Evolutionary conservation across 2,888 invertebrate genomes (phyloP), one percentile per base, ranked within the genome.

Genomic region (Yponomeuta cagnagella): DNA sequence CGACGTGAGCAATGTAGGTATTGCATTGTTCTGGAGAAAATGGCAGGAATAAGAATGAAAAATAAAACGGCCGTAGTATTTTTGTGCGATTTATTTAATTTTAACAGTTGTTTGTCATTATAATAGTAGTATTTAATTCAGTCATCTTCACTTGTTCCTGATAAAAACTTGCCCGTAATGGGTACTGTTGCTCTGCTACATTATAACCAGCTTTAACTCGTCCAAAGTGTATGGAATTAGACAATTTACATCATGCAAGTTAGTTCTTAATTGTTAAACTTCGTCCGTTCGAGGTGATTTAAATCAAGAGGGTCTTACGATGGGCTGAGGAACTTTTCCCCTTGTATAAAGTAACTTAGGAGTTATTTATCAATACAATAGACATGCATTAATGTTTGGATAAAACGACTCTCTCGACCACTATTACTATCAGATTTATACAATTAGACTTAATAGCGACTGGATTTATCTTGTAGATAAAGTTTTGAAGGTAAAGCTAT

Each of bases 21-120:
- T 58, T 58, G 3, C 12, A 15, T 58, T 12, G 6, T 58, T 58
- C 1, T 12, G 2, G 15, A 15, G 15, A 8, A 2, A 58, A 58
- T 58, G 15, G 15, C 15, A 58, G 15, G 8, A 15, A 58, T 15
- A 15, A 15, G 15, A 10, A 23, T 64, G 33, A 33, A 33, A 33
- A 33, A 33, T 33, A 33, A 33, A 33, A 67, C 37, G 37, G 15
- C 65, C 33, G 37, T n/a, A 10, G 12, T 37, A 43, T 87, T 90
- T 91, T 92, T 92, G 92, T 92, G 92, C 91, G 85, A 85, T 92
- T 91, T 91, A 92, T 89, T 92, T 82, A 90, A 87, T 89, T 88
- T 87, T 90, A 91, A 92, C 92, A 91, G 89, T 90, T 84, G 69
- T 71, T 72, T 71, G 58, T 72, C 71, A 82, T 77, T 82, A 85